Base-by-base conservation (phyloP, 2,797 vertebrate species). In the Numenius phaeopus region DNA sequence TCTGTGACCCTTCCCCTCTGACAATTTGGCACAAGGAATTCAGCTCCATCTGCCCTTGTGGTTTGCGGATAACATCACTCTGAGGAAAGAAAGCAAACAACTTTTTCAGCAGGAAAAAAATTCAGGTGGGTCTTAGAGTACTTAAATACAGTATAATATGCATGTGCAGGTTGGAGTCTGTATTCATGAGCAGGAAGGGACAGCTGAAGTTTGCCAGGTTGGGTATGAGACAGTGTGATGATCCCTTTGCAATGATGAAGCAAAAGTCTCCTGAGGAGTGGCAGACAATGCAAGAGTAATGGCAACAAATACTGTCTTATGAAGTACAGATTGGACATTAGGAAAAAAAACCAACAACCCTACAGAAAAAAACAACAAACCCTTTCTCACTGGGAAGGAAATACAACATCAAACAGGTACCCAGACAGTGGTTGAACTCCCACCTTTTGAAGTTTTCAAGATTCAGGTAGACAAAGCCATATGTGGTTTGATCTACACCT, bases 61-160 rank as follows among this genome's bases (percentile, higher is more conserved):
- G 99, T 96, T 99, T 99, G 97, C 98, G 98, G 98, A 99, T 99
- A 94, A 99, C 98, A 6, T 99, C 99, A 69, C 98, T 99, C 99
- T 99, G 95, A 79, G 94, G 89, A 94, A 83, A 94, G 46, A 92
- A 93, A 80, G 19, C 62, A 90, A 90, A 79, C 10, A 26, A 32
- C 8, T 34, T 73, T 69, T 83, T 83, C 61, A 75, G 42, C 34
- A 67, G 54, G 23, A 57, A 70, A 59, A 90, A 84, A 59, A 26
- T 3, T 50, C 71, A 61, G 21, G 40, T 58, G 14, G 23, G 15
- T 75, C 52, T 83, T 49, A 32, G 16, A 80, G 58, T 79, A 89
- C 32, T 67, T 80, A 89, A 87, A 49, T 32, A 72, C 11, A 79
- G 27, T 21, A 50, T 37, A 58, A 80, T 52, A 76, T 40, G 20